Conservation (phyloP, 2,113 vertebrate genomes). For the Motacilla alba region DNA sequence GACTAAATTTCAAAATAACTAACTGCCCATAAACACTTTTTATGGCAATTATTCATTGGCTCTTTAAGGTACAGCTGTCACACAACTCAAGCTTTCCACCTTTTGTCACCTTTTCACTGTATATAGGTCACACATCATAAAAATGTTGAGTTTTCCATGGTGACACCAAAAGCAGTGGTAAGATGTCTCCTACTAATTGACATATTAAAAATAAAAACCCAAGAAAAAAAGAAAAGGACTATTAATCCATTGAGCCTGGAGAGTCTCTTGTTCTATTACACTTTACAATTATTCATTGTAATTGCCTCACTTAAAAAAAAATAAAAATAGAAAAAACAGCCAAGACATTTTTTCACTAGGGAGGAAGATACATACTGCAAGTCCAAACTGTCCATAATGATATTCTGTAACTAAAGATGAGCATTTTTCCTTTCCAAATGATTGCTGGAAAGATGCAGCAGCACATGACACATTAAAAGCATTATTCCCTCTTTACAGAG, state of each 20-base stretch:
- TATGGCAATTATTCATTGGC: neutral
- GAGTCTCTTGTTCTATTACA: slow-evolving; percentile 3
- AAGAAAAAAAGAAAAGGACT: neutral
- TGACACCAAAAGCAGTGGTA: slow-evolving; percentile 31
- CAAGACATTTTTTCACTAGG: neutral
- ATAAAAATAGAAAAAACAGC: neutral
- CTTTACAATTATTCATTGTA: slow-evolving; percentile 22
- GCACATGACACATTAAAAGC: neutral
- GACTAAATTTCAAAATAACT: neutral
- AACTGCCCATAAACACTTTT: neutral
- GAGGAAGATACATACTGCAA: neutral
- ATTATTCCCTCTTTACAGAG: neutral
- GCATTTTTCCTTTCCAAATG: neutral
- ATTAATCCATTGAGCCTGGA: neutral
- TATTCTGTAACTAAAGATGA: neutral
- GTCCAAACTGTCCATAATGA: neutral
- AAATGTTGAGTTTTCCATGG: neutral
- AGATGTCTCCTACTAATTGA: slow-evolving; percentile 33
- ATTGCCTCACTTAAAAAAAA: neutral
- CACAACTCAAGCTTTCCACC: neutral
- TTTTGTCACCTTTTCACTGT: neutral
- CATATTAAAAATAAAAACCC: slow-evolving; percentile 2
- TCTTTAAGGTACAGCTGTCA: neutral
- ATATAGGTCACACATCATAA: neutral
- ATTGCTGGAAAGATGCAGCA: neutral